Evolutionary conservation across 2,113 vertebrate species (phyloP), one percentile per base, ranked within the genome.

Genomic region (Aegithalos caudatus): DNA sequence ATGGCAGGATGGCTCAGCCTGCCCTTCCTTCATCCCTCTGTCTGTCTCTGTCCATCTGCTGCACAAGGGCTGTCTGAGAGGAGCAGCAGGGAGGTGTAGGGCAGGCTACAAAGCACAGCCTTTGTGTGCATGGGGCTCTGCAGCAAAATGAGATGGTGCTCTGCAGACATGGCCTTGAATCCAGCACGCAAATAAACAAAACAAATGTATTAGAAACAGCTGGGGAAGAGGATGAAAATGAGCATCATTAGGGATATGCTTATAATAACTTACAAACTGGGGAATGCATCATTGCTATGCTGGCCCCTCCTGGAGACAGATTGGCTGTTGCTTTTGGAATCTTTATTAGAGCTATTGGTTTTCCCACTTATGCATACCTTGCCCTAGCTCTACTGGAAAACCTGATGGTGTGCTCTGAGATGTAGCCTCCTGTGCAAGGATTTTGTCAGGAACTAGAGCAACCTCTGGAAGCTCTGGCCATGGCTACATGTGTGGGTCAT

Each of bases 161-260:
- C 16, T 77, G 60, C 60, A 94, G 78, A 72, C 78, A 66, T 28
- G 79, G 81, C 69, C 76, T 91, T 3, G 10, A 89, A 84, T 92
- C 77, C 91, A 90, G 87, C 82, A 86, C 0, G 1, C 81, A 95
- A 95, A 90, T 45, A 95, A 93, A 82, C 81, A 92, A 91, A 96
- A 42, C n/a, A 69, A 95, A 76, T 90, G 27, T 71, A 96, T 96
- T 94, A 86, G 93, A 95, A 97, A 94, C 96, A 97, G 78, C 92
- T 97, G 94, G 86, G 29, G 47, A 80, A 80, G 33, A 81, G 86
- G 47, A 95, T 74, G 76, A 88, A 94, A 95, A 86, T 69, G n/a
- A 88, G 62, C 80, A 86, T 94, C 91, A 67, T 71, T 90, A 71
- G 38, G 83, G 40, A 25, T 81, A 82, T 93, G 65, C 85, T 92